These are phyloP conservation scores for Forbesichthys agassizii DNA, from an alignment of 2,113 vertebrate genomes.

Conservation along the genomic window DNA sequence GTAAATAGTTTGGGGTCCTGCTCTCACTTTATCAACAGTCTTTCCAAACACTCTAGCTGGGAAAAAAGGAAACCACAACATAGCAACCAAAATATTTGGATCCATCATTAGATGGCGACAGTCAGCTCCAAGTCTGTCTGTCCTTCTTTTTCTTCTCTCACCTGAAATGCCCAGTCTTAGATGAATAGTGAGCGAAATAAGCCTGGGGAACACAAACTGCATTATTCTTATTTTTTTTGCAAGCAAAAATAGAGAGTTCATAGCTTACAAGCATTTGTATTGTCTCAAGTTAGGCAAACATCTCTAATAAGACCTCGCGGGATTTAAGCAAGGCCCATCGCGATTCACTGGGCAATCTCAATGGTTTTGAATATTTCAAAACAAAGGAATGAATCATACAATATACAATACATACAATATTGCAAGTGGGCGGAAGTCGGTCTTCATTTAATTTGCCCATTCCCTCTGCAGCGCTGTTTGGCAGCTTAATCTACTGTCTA, in stretches of 20 bases:
- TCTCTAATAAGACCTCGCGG: constrained; percentile 26
- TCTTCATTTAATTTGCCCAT: constrained; percentile 12
- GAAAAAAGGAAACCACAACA: constrained; percentile 5
- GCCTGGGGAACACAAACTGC: constrained; percentile 7
- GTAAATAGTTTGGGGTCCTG: no score
- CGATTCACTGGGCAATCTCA: background rate
- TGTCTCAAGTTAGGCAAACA: constrained; percentile 5
- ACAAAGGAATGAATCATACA: background rate
- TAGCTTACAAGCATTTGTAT: background rate
- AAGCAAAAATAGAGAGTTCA: no score
- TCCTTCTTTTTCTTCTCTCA: constrained; percentile 18
- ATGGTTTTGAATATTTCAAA: background rate
- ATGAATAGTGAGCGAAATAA: constrained; percentile 4
- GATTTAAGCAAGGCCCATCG: background rate
- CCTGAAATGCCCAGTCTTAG: constrained; percentile 22
- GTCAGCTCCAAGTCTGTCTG: constrained; percentile 24
- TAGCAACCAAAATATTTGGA: constrained; percentile 4
- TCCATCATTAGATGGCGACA: constrained; percentile 11
- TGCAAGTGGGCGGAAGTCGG: constrained; percentile 23
- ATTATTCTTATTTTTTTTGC: no score
- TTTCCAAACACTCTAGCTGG: background rate
- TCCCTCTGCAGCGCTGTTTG: constrained; percentile 20
- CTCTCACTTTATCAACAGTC: background rate
- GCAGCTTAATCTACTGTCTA: constrained; percentile 24
- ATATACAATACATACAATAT: constrained; percentile 1